Percentiles rank a stretch among this genome's conserved stretches.
Conservation (phyloP, 2,797 vertebrate genomes). For the Poecilia wingei region DNA sequence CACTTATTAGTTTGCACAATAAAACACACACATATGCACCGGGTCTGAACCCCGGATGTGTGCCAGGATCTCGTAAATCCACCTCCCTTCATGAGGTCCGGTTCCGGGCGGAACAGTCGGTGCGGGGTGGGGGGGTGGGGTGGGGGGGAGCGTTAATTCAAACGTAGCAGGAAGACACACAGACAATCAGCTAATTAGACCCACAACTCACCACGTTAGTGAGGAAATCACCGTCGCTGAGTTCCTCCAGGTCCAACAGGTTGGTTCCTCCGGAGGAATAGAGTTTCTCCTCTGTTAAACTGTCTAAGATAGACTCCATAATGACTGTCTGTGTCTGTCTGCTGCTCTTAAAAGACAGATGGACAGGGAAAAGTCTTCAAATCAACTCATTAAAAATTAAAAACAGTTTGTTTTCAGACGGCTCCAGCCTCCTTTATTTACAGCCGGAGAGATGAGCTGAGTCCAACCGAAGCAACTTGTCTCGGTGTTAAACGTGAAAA, state of each 20-base stretch:
- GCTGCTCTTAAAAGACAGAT: conserved; percentile 10
- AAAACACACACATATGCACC: conserved; percentile 21
- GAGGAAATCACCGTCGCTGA: conserved; percentile 94
- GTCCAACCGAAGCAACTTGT: conserved; percentile 25
- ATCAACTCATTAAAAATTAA: conserved; percentile 48
- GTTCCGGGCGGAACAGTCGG: conserved; percentile 68
- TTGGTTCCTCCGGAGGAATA: conserved; percentile 77
- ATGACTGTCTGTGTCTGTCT: conserved; percentile 33
- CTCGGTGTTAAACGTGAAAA: conserved; percentile 28
- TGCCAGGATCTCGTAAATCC: conserved; percentile 62
- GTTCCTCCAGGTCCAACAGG: conserved; percentile 87
- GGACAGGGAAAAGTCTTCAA: conserved; percentile 4
- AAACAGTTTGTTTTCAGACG: conserved; percentile 7
- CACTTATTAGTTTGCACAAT: conserved; percentile 27
- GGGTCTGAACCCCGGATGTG: conserved; percentile 64
- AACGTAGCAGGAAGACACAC: neutral
- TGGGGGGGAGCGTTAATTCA: conserved; percentile 53
- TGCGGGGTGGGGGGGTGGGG: conserved; percentile 29
- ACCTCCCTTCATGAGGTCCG: conserved; percentile 71
- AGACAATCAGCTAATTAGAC: neutral
- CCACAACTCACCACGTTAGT: conserved; percentile 87
- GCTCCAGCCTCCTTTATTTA: neutral
- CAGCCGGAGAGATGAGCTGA: neutral
- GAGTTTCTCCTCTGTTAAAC: conserved; percentile 88
- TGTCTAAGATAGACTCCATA: conserved; percentile 93